Evolutionary conservation across 1,140 invertebrate genomes (phyloP), one percentile per base, ranked within the genome.

Genomic region (Mycetomoellerius zeteki): DNA sequence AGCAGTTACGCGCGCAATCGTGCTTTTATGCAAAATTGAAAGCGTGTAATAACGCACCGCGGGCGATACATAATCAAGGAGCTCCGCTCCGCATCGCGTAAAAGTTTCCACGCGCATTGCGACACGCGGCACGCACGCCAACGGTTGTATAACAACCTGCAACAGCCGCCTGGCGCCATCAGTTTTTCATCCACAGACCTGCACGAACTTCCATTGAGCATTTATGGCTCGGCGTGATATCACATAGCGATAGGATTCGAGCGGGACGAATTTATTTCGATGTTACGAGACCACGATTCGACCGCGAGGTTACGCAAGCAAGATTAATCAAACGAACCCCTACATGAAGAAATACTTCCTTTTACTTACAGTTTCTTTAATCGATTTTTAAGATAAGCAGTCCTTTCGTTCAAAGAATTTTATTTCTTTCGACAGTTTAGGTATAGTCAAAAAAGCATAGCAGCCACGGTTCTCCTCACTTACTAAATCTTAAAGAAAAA

Each of bases 161-260:
- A 92, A 92, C 89, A 72, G 88, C 72, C 62, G 86, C 69, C 88
- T 91, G 93, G 93, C 92, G 93, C 93, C 93, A 85, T 85, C 85
- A 80, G 78, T 91, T 86, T 91, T 85, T 91, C 86, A 91, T 80
- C 27, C 77, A 56, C 21, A 12, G 58, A 64, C 85, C 60, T 73
- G 64, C 73, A 67, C 19, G 16, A 52, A 64, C 81, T 60, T 78
- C 71, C 67, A 67, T 21, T 62, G 67, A 58, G 76, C 81, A 88
- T 90, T 91, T 86, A 90, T 73, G 54, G 82, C 81, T 69, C 58
- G 81, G 54, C 86, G 43, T 60, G 77, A 88, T 75, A 67, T 86
- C 75, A 30, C 58, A 64, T 47, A 24, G 37, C 73, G 85, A 86
- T 89, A 80, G 56, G 54, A 86, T 86, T 77, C 67, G 60, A 90